Evolutionary conservation across 2,797 vertebrate genomes (phyloP).

Genomic region (Periophthalmus magnuspinnatus): DNA sequence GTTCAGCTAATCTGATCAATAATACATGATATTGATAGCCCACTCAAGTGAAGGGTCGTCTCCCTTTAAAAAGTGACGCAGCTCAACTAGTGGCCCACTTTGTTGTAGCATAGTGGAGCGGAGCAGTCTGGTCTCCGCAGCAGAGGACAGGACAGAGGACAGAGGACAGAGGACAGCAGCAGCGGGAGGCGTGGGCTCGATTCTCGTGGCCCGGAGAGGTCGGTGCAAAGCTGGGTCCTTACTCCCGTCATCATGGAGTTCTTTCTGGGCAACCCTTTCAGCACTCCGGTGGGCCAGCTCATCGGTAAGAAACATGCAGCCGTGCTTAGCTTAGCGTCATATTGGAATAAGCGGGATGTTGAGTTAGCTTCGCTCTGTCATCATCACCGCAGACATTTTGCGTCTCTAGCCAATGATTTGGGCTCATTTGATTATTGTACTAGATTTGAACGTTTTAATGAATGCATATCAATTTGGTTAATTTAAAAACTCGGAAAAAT

Average conservation of each 20-base stretch:
- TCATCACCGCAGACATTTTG: not conserved
- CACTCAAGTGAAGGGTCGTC: constrained; percentile 19
- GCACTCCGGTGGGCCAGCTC: constrained; percentile 74
- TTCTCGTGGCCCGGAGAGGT: constrained; percentile 33
- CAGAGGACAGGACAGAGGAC: constrained; percentile 20
- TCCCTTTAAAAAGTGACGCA: constrained; percentile 79
- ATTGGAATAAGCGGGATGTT: not conserved
- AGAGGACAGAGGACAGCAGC: too few relatives aligned
- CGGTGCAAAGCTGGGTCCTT: constrained; percentile 32
- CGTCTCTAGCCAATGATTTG: not conserved
- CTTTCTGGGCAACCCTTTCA: constrained; percentile 77
- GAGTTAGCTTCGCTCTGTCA: constrained; percentile 2
- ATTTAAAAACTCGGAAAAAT: not conserved
- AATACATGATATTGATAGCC: too few relatives aligned
- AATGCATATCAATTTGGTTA: not conserved
- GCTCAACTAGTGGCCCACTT: constrained; percentile 42
- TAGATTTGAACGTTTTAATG: not conserved
- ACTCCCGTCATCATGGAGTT: constrained; percentile 74
- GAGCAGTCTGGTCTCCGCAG: constrained; percentile 13
- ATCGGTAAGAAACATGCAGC: constrained; percentile 68
- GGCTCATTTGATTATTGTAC: not conserved
- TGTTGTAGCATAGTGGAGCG: not conserved
- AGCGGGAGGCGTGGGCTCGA: constrained; percentile 11
- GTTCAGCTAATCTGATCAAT: not conserved
- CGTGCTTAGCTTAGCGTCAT: constrained; percentile 7